Percentiles rank a stretch among this genome's conserved stretches.
These are phyloP conservation scores for Gadus macrocephalus DNA, from an alignment of 2,113 vertebrate genomes.

Conservation along the genomic window DNA sequence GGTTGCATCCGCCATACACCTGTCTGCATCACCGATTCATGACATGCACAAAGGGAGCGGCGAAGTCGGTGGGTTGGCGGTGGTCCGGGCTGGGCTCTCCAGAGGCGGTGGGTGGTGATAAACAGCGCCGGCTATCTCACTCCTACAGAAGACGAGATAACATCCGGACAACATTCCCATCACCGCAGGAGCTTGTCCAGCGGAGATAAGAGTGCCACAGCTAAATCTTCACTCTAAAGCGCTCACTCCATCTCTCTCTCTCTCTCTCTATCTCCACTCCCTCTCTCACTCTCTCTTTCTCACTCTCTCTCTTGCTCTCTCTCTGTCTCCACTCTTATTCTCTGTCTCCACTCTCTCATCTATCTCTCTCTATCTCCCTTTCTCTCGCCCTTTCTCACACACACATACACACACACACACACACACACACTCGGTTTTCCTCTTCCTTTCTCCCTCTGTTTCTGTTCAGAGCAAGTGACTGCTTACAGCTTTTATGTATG, in stretches of 20 bases:
- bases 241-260: neutral
- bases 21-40: conserved; percentile 24
- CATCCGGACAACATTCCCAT: conserved; percentile 67
- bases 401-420: neutral
- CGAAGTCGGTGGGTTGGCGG: conserved; percentile 35
- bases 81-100: conserved; percentile 47
- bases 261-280: neutral
- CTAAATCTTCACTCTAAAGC: conserved; percentile 22
- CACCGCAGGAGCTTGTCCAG: conserved; percentile 57
- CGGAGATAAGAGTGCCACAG: conserved; percentile 51
- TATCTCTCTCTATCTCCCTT: neutral
- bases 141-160: conserved; percentile 65
- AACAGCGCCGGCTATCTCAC: conserved; percentile 59
- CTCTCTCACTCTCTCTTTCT: neutral
- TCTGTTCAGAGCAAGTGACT: neutral
- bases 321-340: neutral
- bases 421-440: neutral
- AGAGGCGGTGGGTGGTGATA: conserved; percentile 54
- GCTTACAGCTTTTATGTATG: neutral
- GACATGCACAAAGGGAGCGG: conserved; percentile 28
- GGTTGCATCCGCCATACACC: conserved; percentile 41
- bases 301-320: neutral
- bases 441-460: neutral
- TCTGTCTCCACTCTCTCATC: neutral
- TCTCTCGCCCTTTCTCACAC: neutral